phyloP scores from a whole-genome alignment of 2,888 invertebrate species.

The Pogonocherus hispidulus region DNA sequence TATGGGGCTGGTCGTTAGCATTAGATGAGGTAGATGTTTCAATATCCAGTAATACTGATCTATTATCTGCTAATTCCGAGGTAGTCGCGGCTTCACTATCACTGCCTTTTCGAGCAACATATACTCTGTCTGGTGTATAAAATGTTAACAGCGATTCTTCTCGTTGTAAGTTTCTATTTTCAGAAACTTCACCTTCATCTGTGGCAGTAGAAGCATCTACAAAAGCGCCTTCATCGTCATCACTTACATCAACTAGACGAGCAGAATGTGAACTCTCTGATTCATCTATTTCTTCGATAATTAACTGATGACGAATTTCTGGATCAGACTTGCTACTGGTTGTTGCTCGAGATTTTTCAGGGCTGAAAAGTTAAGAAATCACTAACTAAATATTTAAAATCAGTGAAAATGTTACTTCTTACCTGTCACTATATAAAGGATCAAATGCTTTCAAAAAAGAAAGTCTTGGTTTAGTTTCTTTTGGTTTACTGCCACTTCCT shows the following conservation, averaged over 20 bases:
- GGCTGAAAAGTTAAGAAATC: slow-evolving; percentile 9
- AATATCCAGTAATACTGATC: slow-evolving; percentile 12
- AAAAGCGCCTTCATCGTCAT: slow-evolving; percentile 10
- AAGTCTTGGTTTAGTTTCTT: slow-evolving; percentile 6
- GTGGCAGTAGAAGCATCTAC: slow-evolving; percentile 19
- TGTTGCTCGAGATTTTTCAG: neutral
- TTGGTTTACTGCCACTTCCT: slow-evolving; percentile 1
- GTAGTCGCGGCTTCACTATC: slow-evolving; percentile 11
- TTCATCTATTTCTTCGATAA: slow-evolving; percentile 6
- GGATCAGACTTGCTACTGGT: neutral
- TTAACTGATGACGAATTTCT: neutral
- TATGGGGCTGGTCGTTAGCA: neutral
- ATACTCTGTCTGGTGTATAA: slow-evolving; percentile 6
- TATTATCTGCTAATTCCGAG: neutral
- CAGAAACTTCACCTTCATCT: neutral
- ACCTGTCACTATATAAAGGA: slow-evolving; percentile 19
- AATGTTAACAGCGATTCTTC: slow-evolving; percentile 7
- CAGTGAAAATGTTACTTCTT: neutral
- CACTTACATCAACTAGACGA: slow-evolving; percentile 17
- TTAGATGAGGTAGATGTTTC: slow-evolving; percentile 10
- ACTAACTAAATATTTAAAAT: neutral
- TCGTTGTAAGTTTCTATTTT: neutral
- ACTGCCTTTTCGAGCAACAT: neutral
- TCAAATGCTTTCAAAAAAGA: slow-evolving; percentile 22
- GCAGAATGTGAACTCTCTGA: neutral